phyloP scores from a whole-genome alignment of 2,113 vertebrate species.

The Poeciliopsis occidentalis region DNA sequence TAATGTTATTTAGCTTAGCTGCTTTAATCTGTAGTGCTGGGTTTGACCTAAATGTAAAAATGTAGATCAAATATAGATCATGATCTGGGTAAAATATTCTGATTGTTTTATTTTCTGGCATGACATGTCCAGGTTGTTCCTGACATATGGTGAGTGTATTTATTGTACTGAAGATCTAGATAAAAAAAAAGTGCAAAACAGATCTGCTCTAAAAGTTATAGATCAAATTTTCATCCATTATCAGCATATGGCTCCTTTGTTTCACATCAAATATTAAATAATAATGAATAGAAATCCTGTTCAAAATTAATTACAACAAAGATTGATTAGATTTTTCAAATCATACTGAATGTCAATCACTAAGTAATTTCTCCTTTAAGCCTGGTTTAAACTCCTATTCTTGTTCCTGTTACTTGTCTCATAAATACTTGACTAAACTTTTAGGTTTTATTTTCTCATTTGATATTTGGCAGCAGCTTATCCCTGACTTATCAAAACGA shows the following conservation, averaged over 20 bases:
- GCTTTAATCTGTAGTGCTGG: slow-evolving; percentile 44
- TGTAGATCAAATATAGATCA: background rate
- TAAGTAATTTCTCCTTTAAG: background rate
- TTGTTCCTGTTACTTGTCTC: slow-evolving; percentile 25
- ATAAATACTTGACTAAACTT: slow-evolving; percentile 33
- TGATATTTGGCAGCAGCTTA: slow-evolving; percentile 35
- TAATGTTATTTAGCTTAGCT: slow-evolving; percentile 70
- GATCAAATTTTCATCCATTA: background rate
- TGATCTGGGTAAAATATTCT: background rate
- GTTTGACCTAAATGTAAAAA: slow-evolving; percentile 20
- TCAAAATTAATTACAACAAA: background rate
- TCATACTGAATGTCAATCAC: background rate
- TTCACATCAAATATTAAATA: slow-evolving; percentile 42
- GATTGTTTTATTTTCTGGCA: background rate
- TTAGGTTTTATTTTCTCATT: slow-evolving; percentile 37
- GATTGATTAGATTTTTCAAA: background rate
- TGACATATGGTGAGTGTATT: no score
- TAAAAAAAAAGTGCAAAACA: no score
- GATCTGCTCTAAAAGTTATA: no score
- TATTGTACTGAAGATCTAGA: no score
- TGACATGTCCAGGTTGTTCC: no score
- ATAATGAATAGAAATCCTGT: background rate
- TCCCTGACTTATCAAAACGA: slow-evolving; percentile 46
- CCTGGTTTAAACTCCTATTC: background rate
- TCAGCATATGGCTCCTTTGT: background rate